phyloP scores from a whole-genome alignment of 2,888 invertebrate genomes.

The Mamestra brassicae region DNA sequence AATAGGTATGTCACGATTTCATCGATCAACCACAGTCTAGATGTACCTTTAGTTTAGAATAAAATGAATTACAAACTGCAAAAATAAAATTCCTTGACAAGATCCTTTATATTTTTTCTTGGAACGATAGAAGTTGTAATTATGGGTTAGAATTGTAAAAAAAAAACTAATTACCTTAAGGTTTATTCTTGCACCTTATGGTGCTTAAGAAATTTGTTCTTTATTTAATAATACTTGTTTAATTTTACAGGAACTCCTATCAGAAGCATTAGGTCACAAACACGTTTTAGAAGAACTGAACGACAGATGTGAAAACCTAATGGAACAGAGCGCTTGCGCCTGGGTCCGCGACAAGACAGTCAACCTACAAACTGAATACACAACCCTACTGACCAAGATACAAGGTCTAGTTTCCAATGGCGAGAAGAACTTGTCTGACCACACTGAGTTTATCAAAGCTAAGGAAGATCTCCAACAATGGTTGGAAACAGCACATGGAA shows the following conservation, averaged over 20 bases:
- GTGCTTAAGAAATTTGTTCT: no score
- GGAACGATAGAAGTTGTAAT: no score
- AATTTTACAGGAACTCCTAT: conserved; percentile 91
- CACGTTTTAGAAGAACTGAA: conserved; percentile 95
- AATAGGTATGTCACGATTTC: neutral
- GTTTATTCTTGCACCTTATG: no score
- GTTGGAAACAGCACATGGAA: conserved; percentile 95
- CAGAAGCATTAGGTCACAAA: conserved; percentile 94
- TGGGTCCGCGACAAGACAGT: conserved; percentile 97
- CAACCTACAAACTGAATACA: conserved; percentile 95
- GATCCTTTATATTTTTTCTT: neutral
- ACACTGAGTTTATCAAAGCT: conserved; percentile 97
- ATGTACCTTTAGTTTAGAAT: no score
- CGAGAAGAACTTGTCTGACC: conserved; percentile 97
- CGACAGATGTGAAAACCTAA: conserved; percentile 96
- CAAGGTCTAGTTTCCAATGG: conserved; percentile 96
- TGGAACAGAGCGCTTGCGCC: conserved; percentile 96
- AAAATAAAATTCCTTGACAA: no score
- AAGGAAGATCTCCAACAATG: conserved; percentile 96
- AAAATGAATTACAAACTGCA: no score
- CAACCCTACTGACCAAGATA: conserved; percentile 94
- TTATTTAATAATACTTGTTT: no score
- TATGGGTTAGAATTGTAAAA: no score
- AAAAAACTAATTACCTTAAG: no score
- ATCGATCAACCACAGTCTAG: neutral